Conservation (phyloP, 2,113 vertebrate species). For the Cochlearius cochlearius region DNA sequence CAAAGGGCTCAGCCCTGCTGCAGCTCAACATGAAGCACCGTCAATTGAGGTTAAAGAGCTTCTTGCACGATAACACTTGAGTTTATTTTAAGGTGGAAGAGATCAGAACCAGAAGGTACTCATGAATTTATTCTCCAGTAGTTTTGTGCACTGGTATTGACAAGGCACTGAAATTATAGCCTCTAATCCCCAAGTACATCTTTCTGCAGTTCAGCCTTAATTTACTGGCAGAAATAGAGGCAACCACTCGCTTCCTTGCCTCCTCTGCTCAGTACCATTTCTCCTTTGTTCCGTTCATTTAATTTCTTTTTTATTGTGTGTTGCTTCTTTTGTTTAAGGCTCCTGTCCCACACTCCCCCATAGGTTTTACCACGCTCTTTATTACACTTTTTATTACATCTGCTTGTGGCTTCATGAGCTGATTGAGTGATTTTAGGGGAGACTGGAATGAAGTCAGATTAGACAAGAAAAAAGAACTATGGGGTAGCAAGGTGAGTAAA, state of each 20-base stretch:
- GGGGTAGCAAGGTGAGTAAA: background rate
- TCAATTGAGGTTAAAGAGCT: background rate
- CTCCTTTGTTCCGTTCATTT: background rate
- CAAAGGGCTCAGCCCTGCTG: background rate
- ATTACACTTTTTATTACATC: background rate
- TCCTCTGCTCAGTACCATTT: background rate
- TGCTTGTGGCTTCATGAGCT: background rate
- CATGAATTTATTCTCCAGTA: background rate
- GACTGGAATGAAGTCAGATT: background rate
- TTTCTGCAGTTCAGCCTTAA: background rate
- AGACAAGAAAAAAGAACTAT: background rate
- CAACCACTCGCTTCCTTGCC: background rate
- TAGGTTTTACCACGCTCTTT: background rate
- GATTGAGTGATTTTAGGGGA: background rate
- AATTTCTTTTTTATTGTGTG: background rate
- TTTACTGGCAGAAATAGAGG: background rate
- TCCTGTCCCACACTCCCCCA: background rate
- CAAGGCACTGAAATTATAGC: background rate
- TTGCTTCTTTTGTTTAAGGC: background rate
- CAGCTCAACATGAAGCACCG: background rate
- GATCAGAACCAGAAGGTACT: background rate
- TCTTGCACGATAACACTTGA: background rate
- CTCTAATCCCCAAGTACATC: rapidly evolving
- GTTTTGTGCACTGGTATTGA: background rate
- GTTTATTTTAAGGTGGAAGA: background rate